Evolutionary conservation across 2,888 invertebrate genomes (phyloP).

Genomic region (Watsonalla binaria): DNA sequence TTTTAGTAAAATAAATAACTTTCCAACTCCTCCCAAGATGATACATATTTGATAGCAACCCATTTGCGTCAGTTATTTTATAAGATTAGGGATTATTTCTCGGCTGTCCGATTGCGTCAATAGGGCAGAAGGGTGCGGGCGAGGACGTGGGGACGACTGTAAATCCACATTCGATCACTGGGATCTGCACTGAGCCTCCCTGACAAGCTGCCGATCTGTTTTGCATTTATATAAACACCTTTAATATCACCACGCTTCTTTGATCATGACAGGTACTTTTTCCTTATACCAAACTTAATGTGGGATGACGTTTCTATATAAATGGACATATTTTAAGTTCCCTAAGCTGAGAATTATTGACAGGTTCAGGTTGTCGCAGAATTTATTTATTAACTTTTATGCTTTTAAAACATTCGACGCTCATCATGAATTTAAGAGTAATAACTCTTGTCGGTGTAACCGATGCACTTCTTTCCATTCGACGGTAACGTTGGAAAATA

Average conservation of each 20-base stretch:
- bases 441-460: too few species aligned
- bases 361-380: background rate
- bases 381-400: background rate
- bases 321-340: background rate
- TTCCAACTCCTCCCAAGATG: conserved; percentile 5
- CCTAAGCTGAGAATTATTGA: background rate
- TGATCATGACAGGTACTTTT: conserved; percentile 36
- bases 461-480: too few species aligned
- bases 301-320: background rate
- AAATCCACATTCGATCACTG: conserved; percentile 77
- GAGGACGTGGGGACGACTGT: conserved; percentile 64
- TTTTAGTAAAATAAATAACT: too few species aligned
- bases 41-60: conserved; percentile 14
- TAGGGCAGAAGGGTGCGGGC: conserved; percentile 56
- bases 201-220: conserved; percentile 77
- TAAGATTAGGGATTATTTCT: conserved; percentile 60
- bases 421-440: too few species aligned
- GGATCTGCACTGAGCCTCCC: conserved; percentile 72
- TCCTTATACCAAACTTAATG: conserved; percentile 4
- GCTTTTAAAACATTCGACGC: too few species aligned
- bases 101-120: conserved; percentile 69
- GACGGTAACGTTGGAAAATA: too few species aligned
- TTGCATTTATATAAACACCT: conserved; percentile 79
- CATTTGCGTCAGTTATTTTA: conserved; percentile 36
- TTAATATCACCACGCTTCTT: conserved; percentile 51